Evolutionary conservation across 2,888 invertebrate species (phyloP).

Genomic region (Caenorhabditis becei): DNA sequence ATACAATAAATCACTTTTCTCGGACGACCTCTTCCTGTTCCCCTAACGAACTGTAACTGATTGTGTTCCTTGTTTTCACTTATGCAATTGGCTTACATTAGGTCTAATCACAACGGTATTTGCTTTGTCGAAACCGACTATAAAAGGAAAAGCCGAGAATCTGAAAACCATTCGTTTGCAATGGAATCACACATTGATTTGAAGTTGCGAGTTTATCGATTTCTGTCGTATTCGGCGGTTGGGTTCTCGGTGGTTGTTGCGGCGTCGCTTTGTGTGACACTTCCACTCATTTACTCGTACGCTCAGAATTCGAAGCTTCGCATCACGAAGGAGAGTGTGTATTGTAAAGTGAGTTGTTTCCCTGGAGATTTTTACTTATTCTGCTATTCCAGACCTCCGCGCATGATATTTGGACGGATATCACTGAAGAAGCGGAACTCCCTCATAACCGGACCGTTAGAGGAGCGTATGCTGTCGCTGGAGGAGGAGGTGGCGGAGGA

Average conservation of each 20-base stretch:
- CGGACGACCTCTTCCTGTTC: too few species aligned
- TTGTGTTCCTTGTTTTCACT: slow-evolving; percentile 2
- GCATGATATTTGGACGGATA: slow-evolving; percentile 49
- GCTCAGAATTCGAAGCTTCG: slow-evolving; percentile 47
- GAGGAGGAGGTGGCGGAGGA: slow-evolving; percentile 40
- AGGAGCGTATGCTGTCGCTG: slow-evolving; percentile 44
- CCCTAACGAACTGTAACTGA: slow-evolving; percentile 1
- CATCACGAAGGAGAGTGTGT: slow-evolving; percentile 37
- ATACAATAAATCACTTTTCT: too few species aligned
- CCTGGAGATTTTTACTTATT: not conserved
- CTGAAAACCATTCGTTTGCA: slow-evolving; percentile 39
- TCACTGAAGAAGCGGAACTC: slow-evolving; percentile 39
- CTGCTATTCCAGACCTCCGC: slow-evolving; percentile 28
- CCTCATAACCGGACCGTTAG: slow-evolving; percentile 47
- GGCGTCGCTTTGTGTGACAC: slow-evolving; percentile 43
- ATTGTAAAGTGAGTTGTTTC: slow-evolving; percentile 40
- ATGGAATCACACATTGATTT: slow-evolving; percentile 58
- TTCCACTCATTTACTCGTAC: slow-evolving; percentile 52
- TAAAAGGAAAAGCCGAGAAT: slow-evolving; percentile 24
- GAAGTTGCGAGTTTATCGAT: slow-evolving; percentile 43
- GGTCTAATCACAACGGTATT: not conserved
- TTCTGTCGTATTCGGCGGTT: slow-evolving; percentile 52
- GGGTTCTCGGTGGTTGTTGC: slow-evolving; percentile 43
- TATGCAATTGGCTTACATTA: slow-evolving; percentile 14
- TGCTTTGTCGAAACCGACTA: not conserved